Evolutionary conservation across 64 coral and sea anemone genomes (phyloP).

Genomic region (Acropora tenuis): DNA sequence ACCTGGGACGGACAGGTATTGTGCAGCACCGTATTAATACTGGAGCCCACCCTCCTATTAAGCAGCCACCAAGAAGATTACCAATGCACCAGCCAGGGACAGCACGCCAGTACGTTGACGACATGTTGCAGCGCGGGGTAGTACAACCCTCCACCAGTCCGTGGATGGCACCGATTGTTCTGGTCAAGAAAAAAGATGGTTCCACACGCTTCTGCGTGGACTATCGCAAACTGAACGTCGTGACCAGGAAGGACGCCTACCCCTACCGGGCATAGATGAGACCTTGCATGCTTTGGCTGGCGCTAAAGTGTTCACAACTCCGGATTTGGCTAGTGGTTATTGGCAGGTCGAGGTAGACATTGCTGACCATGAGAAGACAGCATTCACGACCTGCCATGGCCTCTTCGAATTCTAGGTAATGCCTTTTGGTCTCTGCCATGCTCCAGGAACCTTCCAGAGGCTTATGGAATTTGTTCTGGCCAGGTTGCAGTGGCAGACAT

Average conservation of each 20-base stretch:
- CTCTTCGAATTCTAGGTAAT: conserved; percentile 27
- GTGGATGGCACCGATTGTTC: conserved; percentile 4
- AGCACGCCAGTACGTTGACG: conserved; percentile 3
- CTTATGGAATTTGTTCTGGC: neutral
- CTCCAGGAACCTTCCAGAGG: neutral
- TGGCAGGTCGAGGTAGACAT: conserved; percentile 21
- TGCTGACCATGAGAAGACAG: conserved; percentile 5
- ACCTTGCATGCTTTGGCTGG: too few relatives aligned
- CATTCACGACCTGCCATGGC: conserved; percentile 2
- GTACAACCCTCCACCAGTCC: conserved; percentile 8
- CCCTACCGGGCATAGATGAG: neutral
- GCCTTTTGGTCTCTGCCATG: conserved; percentile 6
- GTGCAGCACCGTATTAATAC: conserved; percentile 50
- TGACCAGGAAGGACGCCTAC: neutral
- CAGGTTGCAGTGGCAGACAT: too few relatives aligned
- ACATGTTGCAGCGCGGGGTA: conserved; percentile 15
- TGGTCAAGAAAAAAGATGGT: conserved; percentile 49
- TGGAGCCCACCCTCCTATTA: conserved; percentile 18
- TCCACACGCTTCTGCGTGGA: conserved; percentile 13
- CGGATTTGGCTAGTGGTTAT: conserved; percentile 33
- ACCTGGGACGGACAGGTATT: conserved; percentile 28
- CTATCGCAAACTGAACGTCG: neutral
- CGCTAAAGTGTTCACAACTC: conserved; percentile 3
- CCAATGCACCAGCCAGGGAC: conserved; percentile 13
- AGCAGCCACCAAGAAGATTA: conserved; percentile 31